A percentile compares a stretch with the other conserved stretches of the same genome.
These are phyloP conservation scores for Blastobasis adustella DNA, from an alignment of 2,888 invertebrate genomes.

Conservation along the genomic window DNA sequence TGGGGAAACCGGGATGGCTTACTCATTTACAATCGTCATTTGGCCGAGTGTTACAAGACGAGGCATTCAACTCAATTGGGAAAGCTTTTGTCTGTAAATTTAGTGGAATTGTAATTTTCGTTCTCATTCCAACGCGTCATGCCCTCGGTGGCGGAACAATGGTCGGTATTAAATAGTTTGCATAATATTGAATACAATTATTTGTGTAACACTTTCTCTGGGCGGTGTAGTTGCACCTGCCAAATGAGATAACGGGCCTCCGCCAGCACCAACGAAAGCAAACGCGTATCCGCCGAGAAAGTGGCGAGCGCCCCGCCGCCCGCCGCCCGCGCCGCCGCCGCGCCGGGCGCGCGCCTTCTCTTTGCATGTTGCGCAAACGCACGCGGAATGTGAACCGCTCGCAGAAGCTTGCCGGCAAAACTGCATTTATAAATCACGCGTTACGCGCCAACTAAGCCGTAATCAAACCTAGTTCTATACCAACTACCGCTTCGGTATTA, in stretches of 20 bases:
- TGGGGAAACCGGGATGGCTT: too few relatives aligned
- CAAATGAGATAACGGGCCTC: constrained; percentile 67
- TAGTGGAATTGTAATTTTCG: constrained; percentile 22
- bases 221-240: constrained; percentile 57
- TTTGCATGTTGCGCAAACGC: constrained; percentile 64
- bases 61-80: too few relatives aligned
- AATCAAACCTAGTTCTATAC: not conserved
- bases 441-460: not conserved
- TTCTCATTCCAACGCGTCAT: constrained; percentile 20
- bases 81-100: too few relatives aligned
- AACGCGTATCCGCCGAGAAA: constrained; percentile 65
- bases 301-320: constrained; percentile 41
- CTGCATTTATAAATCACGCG: constrained; percentile 4
- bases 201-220: constrained; percentile 67
- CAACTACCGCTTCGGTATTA: too few relatives aligned
- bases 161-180: constrained; percentile 23
- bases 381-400: constrained; percentile 20
- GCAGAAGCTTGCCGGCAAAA: constrained; percentile 2
- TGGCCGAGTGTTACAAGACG: too few relatives aligned
- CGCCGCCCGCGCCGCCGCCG: constrained; percentile 9
- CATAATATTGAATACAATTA: constrained; percentile 46
- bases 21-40: too few relatives aligned
- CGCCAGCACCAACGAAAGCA: constrained; percentile 63
- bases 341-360: constrained; percentile 42
- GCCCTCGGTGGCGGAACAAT: not conserved